Base-by-base conservation (phyloP, 2,113 vertebrate species). In the Chaetops frenatus region DNA sequence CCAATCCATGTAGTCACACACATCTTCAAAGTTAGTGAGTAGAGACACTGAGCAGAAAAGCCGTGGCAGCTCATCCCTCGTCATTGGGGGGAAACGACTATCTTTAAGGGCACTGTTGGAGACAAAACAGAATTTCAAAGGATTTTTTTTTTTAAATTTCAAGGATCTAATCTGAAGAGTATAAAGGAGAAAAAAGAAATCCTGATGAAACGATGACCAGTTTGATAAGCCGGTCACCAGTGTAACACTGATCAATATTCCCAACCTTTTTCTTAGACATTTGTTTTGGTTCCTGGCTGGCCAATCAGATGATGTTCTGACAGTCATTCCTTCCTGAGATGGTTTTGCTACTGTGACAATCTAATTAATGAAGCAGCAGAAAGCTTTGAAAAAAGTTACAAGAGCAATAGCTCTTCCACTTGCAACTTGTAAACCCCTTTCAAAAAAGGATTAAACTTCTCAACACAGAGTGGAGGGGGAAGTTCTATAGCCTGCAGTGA, bases 31-130 rank as follows among this genome's bases (percentile, higher is more conserved):
- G 98, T 99, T 99, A 98, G 99, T 99, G 98, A 99, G 99, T 95
- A 99, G 99, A 99, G 99, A 99, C 97, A 99, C 99, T 98, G 99
- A 99, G 98, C 99, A 99, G 99, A 99, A 99, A 98, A 99, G 99
- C 98, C 99, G 99, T 94, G 99, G 99, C 98, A 99, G 98, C 98
- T 99, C 99, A 95, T 99, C 99, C 99, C 99, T 99, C 97, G 99
- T 99, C 99, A 99, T 99, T 94, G 99, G 99, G 98, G 99, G 99
- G 90, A 99, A 99, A 98, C 99, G 99, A 98, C 99, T 99, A 98
- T 99, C 99, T 99, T 99, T 99, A 99, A 99, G 99, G 99, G 99
- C 99, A 99, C 99, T 99, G 98, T 94, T 96, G 91, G 96, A 95
- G 97, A 97, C 73, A 97, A 97, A 97, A 96, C 61, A 97, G 28